phyloP scores from a whole-genome alignment of 2,113 vertebrate species.

The Sinocyclocheilus anshuiensis region DNA sequence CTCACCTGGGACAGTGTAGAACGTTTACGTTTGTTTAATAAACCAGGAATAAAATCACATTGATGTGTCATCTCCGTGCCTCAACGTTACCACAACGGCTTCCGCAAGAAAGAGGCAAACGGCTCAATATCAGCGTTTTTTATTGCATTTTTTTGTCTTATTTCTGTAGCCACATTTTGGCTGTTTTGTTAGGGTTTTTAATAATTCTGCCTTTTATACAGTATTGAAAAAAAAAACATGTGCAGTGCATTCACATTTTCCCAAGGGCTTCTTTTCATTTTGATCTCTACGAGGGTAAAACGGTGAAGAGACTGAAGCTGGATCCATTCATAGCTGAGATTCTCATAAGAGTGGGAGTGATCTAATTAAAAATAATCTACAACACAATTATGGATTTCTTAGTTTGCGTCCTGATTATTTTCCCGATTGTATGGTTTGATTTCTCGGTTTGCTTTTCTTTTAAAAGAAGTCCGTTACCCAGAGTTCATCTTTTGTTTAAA shows the following conservation, averaged over 20 bases:
- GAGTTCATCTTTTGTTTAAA: constrained; percentile 78
- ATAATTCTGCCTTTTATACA: constrained; percentile 90
- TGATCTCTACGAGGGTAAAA: constrained; percentile 92
- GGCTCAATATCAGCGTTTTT: constrained; percentile 61
- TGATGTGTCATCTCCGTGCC: background rate
- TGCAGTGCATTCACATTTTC: constrained; percentile 96
- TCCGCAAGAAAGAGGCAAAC: constrained; percentile 45
- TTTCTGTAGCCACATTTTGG: constrained; percentile 69
- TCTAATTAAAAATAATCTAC: constrained; percentile 89
- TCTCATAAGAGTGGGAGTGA: constrained; percentile 83
- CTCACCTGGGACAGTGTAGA: background rate
- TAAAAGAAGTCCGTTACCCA: constrained; percentile 65
- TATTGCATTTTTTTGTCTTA: constrained; percentile 61
- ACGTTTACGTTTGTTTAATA: constrained; percentile 1
- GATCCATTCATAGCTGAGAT: constrained; percentile 86
- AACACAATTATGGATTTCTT: constrained; percentile 85
- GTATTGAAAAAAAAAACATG: constrained; percentile 85
- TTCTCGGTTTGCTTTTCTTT: constrained; percentile 48
- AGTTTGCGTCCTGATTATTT: constrained; percentile 59
- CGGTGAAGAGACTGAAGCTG: constrained; percentile 91
- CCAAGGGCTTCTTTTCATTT: constrained; percentile 85
- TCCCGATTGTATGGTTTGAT: constrained; percentile 49
- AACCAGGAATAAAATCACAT: background rate
- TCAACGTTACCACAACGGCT: constrained; percentile 7
- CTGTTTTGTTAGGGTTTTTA: constrained; percentile 77